A percentile compares a stretch with the other conserved stretches of the same genome.
These are phyloP conservation scores for Dorcus parallelipipedus DNA, from an alignment of 2,888 invertebrate genomes.

Conservation along the genomic window DNA sequence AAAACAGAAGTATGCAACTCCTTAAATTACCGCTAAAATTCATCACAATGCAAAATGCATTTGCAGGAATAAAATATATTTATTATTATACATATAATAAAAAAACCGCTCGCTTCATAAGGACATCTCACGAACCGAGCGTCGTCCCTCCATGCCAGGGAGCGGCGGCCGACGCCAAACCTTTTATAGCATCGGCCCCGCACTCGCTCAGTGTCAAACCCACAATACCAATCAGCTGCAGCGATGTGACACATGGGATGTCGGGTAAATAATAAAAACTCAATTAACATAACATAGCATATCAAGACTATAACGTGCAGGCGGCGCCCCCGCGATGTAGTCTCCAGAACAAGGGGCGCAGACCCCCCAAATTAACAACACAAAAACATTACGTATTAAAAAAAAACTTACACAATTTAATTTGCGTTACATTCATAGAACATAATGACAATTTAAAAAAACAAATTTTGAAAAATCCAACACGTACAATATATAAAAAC, in stretches of 20 bases:
- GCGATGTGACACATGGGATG: slow-evolving; percentile 42
- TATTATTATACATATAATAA: slow-evolving; percentile 51
- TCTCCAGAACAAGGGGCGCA: slow-evolving; percentile 45
- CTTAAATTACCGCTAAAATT: slow-evolving; percentile 54
- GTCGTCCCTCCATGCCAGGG: slow-evolving; percentile 42
- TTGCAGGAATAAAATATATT: slow-evolving; percentile 76
- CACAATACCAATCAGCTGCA: slow-evolving; percentile 35
- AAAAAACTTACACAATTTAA: slow-evolving; percentile 47
- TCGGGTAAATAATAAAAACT: slow-evolving; percentile 43
- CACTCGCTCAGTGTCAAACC: slow-evolving; percentile 42
- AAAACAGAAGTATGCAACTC: slow-evolving; percentile 49
- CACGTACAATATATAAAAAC: slow-evolving; percentile 29
- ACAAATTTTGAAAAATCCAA: slow-evolving; percentile 46
- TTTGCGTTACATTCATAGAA: slow-evolving; percentile 27
- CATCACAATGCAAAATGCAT: slow-evolving; percentile 74
- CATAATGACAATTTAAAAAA: slow-evolving; percentile 28
- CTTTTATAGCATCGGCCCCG: slow-evolving; percentile 15
- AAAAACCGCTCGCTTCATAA: slow-evolving; percentile 45
- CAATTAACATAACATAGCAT: slow-evolving; percentile 37
- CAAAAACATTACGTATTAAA: slow-evolving; percentile 34
- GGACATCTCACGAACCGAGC: slow-evolving; percentile 42
- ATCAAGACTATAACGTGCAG: slow-evolving; percentile 25
- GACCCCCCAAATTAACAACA: slow-evolving; percentile 33
- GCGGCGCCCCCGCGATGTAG: slow-evolving; percentile 42
- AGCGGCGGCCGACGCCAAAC: slow-evolving; percentile 22